Evolutionary conservation across 2,797 vertebrate genomes (phyloP), one percentile per base, ranked within the genome.

Genomic region (Danio jaintianensis): DNA sequence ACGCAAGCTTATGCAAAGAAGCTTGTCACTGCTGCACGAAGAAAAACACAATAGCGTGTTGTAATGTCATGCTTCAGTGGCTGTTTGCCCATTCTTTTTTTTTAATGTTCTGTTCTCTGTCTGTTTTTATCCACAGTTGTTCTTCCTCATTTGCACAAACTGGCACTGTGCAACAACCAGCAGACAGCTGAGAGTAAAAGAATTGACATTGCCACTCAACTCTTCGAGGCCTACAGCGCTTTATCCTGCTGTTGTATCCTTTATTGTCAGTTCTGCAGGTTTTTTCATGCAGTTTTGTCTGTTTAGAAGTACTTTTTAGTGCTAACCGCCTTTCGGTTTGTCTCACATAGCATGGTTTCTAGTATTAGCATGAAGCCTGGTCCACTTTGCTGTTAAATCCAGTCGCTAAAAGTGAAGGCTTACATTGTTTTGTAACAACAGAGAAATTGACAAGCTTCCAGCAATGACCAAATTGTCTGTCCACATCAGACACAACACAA

Each of bases 191-290:
- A 99, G 86, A 95, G 87, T 76, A 98, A 99, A 91, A 94, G 97
- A 88, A 93, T 98, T 83, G 98, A 99, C 87, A 95, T 99, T 0
- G 97, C 98, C 22, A 97, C 94, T 7, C 96, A 98, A 90, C 94
- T 99, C 84, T 99, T 99, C 81, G 98, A 99, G 91, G 96, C 98
- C 88, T 99, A 99, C 92, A 99, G 97, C 75, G 98, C 98, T 78
- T 96, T 99, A 81, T 99, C 98, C 91, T 99, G 98, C 91, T 99
- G 98, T 87, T 99, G 98, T 99, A 99, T 99, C 98, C 96, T 98
- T 96, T 48, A 58, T 77, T 11, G 0, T 20, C 6, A 7, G 29
- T 59, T 12, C 16, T 4, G 48, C 2, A 50, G 15, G 48, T 48
- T 12, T 2, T 52, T 50, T 52, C 48, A 52, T 13, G 1, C 1